phyloP scores from a whole-genome alignment of 2,113 vertebrate species.

The Numenius arquata region DNA sequence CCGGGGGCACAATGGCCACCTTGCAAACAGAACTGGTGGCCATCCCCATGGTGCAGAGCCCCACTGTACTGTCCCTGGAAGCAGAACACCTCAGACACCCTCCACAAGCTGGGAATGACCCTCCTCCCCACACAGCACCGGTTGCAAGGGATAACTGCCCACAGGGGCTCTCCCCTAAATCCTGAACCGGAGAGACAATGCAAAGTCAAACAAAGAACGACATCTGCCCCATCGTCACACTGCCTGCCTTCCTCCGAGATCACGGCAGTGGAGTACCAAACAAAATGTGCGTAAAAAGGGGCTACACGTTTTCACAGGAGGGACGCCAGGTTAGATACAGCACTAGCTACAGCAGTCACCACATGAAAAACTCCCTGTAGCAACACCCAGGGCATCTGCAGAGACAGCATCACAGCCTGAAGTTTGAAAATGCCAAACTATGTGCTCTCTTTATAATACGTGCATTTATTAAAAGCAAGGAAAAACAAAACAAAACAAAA shows the following conservation, averaged over 20 bases:
- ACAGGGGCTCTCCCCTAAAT: background rate
- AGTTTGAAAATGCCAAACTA: background rate
- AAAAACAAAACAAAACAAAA: background rate
- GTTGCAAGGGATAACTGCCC: fast-evolving
- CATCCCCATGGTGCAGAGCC: background rate
- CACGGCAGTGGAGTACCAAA: fast-evolving
- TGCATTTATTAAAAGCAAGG: background rate
- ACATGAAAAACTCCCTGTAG: background rate
- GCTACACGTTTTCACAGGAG: background rate
- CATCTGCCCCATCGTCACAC: background rate
- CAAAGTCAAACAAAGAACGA: background rate
- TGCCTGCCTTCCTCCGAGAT: fast-evolving
- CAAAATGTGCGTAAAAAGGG: background rate
- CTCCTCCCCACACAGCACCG: background rate
- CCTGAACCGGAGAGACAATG: fast-evolving
- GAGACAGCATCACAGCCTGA: background rate
- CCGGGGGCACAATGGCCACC: fast-evolving
- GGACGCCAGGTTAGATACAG: fast-evolving
- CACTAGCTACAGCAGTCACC: background rate
- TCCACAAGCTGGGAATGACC: background rate
- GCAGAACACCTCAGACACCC: background rate
- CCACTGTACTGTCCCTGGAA: fast-evolving
- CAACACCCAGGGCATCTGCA: background rate
- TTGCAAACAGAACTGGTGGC: background rate
- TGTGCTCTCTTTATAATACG: background rate